A percentile compares a stretch with the other conserved stretches of the same genome.
Evolutionary conservation across 2,888 invertebrate genomes (phyloP).

Genomic region (Escarpia spicata): DNA sequence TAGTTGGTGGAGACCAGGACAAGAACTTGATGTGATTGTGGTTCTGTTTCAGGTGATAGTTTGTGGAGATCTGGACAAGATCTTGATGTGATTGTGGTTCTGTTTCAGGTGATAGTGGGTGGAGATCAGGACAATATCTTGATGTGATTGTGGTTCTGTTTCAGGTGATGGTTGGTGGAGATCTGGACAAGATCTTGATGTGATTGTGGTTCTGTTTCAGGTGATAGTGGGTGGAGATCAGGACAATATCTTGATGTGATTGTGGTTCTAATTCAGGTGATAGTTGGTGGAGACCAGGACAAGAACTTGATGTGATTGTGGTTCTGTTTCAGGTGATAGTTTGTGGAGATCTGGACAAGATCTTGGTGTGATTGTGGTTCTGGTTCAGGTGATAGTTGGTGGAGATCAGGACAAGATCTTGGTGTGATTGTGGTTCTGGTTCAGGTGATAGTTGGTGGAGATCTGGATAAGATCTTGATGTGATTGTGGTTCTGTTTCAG

Average conservation of each 20-base stretch:
- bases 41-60: constrained; percentile 49
- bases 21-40: no score
- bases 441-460: neutral
- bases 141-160: no score
- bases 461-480: neutral
- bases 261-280: constrained; percentile 43
- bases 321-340: no score
- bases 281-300: constrained; percentile 58
- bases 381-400: neutral
- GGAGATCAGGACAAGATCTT: neutral
- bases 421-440: neutral
- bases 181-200: no score
- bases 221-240: constrained; percentile 46
- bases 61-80: constrained; percentile 25
- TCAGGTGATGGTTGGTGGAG: no score
- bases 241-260: constrained; percentile 47
- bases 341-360: no score
- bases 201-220: no score
- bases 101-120: no score
- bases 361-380: no score
- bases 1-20: no score
- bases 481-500: neutral
- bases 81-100: no score
- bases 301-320: constrained; percentile 42
- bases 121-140: no score